Evolutionary conservation across 2,797 vertebrate genomes (phyloP), one percentile per base, ranked within the genome.

Genomic region (Aplochiton taeniatus): DNA sequence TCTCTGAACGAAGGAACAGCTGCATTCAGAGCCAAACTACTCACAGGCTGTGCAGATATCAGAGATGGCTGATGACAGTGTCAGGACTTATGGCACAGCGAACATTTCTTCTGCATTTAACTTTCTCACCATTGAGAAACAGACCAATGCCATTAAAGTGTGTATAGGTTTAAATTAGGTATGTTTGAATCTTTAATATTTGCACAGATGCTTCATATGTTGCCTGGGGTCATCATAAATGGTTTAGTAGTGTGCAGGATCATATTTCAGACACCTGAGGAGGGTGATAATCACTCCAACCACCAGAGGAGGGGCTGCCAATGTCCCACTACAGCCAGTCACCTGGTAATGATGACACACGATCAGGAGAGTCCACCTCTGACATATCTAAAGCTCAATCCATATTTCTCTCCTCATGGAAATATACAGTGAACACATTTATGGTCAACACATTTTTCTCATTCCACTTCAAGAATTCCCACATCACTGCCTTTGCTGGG

Each of bases 261-360:
- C 79, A 58, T 18, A 55, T 84, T 82, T 73, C 81, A 70, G 78
- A 74, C 73, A 81, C 75, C 64, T 12, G 72, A 86, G 72, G 67
- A 72, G 76, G 66, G 58, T 20, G 69, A 49, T 76, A 65, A 75
- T 69, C 75, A 63, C 65, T 64, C 42, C 46, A 52, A 13, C 58
- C 69, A n/a, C 61, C 69, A 56, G 61, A 31, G 57, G 72, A 8
- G 58, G 55, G 45, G n/a, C 31, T 56, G 72, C 43, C 64, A 54
- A 65, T 51, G 66, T 77, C 74, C 68, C 56, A n/a, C 45, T 1
- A 61, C 61, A 12, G 60, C 13, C 58, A 55, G 68, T 72, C 63
- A 45, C 52, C 63, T 56, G 52, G 31, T 45, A 66, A 66, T 41
- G 19, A 54, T 11, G 20, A 20, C 18, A 53, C 10, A 53, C 50